A percentile compares a stretch with the other conserved stretches of the same genome.
Conservation (phyloP, 2,113 vertebrate genomes). For the Thunnus thynnus region DNA sequence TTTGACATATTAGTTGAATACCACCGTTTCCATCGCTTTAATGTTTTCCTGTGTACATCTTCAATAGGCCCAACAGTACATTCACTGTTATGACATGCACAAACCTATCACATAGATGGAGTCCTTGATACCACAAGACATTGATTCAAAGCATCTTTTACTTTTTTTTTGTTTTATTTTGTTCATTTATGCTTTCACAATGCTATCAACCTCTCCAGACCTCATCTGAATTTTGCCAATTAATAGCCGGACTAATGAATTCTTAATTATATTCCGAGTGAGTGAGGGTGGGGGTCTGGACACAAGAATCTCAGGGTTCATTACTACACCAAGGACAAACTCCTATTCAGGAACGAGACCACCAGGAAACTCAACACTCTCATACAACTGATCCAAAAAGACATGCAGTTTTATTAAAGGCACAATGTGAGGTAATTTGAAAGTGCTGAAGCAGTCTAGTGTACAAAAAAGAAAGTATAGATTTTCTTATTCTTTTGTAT, state of each 20-base stretch:
- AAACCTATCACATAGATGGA: conserved; percentile 11
- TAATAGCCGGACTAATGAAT: conserved; percentile 62
- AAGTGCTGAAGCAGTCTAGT: background rate
- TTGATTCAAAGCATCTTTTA: background rate
- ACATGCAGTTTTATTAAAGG: background rate
- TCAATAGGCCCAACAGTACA: background rate
- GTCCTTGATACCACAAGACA: conserved; percentile 8
- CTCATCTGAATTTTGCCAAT: conserved; percentile 53
- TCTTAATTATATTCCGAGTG: conserved; percentile 54
- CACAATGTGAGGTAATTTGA: conserved; percentile 12
- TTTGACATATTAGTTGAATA: conserved; percentile 21
- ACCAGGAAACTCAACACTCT: background rate
- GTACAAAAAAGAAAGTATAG: background rate
- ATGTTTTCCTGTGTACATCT: conserved; percentile 6
- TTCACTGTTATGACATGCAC: background rate
- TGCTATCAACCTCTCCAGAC: conserved; percentile 55
- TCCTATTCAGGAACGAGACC: conserved; percentile 21
- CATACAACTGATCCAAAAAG: conserved; percentile 22
- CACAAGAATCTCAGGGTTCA: conserved; percentile 42
- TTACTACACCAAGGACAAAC: conserved; percentile 62
- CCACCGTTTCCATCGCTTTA: background rate
- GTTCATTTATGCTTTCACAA: conserved; percentile 15
- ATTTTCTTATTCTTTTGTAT: background rate
- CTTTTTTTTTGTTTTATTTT: background rate
- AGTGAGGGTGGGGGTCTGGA: conserved; percentile 35